These are phyloP conservation scores for Eupithecia centaureata DNA, from an alignment of 2,888 invertebrate species.

Conservation along the genomic window DNA sequence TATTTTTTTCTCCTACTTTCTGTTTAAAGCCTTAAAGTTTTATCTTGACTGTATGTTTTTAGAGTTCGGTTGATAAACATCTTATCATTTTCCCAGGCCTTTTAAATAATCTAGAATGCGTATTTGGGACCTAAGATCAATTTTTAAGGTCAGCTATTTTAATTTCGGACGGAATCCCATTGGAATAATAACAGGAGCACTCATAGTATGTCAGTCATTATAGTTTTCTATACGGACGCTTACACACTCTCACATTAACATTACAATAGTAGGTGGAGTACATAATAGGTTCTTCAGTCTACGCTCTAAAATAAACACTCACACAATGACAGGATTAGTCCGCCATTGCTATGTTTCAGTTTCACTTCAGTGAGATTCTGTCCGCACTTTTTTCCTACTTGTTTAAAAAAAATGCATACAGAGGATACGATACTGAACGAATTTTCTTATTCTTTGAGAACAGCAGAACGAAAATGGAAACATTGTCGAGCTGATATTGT, in stretches of 20 bases:
- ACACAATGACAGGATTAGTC: not conserved
- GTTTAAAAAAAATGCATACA: not conserved
- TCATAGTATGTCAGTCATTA: not conserved
- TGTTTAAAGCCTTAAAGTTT: not conserved
- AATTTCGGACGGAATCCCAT: not conserved
- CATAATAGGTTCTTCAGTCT: no score
- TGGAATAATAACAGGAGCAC: not conserved
- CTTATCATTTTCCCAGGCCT: not conserved
- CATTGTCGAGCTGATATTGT: conserved; percentile 29
- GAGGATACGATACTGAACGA: not conserved
- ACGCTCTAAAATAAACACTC: no score
- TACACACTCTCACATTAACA: not conserved
- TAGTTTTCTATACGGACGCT: not conserved
- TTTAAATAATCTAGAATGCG: not conserved
- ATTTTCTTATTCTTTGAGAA: conserved; percentile 2
- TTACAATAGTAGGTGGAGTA: no score
- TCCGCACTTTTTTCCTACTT: not conserved
- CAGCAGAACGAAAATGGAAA: conserved; percentile 27
- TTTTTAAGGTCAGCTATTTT: conserved; percentile 11
- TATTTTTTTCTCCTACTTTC: not conserved
- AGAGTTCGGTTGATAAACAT: conserved; percentile 1
- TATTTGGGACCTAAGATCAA: conserved; percentile 4
- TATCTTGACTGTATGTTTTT: not conserved
- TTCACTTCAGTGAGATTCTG: not conserved
- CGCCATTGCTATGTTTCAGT: not conserved